These are phyloP conservation scores for Catharus fuscescens DNA, from an alignment of 2,113 vertebrate genomes.

Conservation along the genomic window DNA sequence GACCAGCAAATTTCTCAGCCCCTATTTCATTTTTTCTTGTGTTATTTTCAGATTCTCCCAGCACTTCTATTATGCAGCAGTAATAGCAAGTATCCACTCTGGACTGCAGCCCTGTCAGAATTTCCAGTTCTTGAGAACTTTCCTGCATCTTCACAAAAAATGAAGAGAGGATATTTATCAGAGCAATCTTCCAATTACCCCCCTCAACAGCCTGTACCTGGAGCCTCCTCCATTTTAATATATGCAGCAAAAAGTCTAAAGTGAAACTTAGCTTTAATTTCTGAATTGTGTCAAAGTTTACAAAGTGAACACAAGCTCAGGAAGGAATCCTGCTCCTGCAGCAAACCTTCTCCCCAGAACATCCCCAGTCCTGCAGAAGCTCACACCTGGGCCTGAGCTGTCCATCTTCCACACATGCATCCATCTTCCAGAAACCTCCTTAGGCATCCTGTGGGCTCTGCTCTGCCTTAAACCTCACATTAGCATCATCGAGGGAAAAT, in stretches of 20 bases:
- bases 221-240: not conserved
- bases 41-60: not conserved
- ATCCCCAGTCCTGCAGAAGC: not conserved
- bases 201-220: not conserved
- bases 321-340: not conserved
- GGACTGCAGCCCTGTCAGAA: not conserved
- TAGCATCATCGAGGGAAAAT: not conserved
- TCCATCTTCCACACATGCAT: not conserved
- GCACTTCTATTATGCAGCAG: not conserved
- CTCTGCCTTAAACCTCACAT: slow-evolving; percentile 5
- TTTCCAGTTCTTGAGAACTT: not conserved
- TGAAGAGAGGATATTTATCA: not conserved
- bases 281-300: not conserved
- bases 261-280: not conserved
- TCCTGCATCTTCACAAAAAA: not conserved
- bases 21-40: not conserved
- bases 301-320: not conserved
- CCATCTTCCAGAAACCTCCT: not conserved
- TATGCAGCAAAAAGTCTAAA: not conserved
- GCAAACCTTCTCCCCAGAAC: not conserved
- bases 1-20: not conserved
- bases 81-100: not conserved
- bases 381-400: not conserved
- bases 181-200: not conserved
- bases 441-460: not conserved